Evolutionary conservation across 1,140 invertebrate genomes (phyloP), one percentile per base, ranked within the genome.

Genomic region (Zelostemma sp.): DNA sequence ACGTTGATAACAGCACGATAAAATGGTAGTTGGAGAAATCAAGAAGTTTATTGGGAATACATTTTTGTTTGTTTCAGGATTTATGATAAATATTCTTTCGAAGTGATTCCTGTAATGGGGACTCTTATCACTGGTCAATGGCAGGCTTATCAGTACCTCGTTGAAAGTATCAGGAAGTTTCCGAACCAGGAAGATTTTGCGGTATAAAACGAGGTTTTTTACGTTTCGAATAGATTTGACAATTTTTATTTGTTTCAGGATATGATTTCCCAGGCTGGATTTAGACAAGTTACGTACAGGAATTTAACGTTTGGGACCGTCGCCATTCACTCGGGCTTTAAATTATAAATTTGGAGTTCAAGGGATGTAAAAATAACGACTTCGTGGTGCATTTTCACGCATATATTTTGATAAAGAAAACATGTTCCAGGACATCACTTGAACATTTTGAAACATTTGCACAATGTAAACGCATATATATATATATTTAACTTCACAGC

Each of bases 71-170:
- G 51, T 87, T 87, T 60, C 63, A 96, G 94, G 87, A 63, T 95
- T 0, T 99, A 99, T 85, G 97, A 99, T 85, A 89, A 92, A 74
- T 99, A 99, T 88, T 99, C 97, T 9, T 98, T 99, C 84, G 92
- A 99, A 90, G 89, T 99, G 38, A 99, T 99, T 76, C 98, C 98
- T 17, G 94, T 96, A 0, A 88, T 99, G 89, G 98, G 98, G 0
- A 93, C 97, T 80, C 81, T 99, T 1, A 88, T 99, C 33, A 93
- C 95, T n/a, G 92, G 93, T 1, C 94, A 99, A 85, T 99, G 95
- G 94, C 91, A 97, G 72, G 93, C 97, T 9, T 99, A 99, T 86
- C 93, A 99, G 81, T 99, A 99, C 85, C 88, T 99, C 19, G 96
- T 99, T 0, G 97, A 99, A 85, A 99, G 97, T 86, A 99, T 99